These are phyloP conservation scores for Tinamus major DNA, from an alignment of 2,797 vertebrate genomes.

Conservation along the genomic window DNA sequence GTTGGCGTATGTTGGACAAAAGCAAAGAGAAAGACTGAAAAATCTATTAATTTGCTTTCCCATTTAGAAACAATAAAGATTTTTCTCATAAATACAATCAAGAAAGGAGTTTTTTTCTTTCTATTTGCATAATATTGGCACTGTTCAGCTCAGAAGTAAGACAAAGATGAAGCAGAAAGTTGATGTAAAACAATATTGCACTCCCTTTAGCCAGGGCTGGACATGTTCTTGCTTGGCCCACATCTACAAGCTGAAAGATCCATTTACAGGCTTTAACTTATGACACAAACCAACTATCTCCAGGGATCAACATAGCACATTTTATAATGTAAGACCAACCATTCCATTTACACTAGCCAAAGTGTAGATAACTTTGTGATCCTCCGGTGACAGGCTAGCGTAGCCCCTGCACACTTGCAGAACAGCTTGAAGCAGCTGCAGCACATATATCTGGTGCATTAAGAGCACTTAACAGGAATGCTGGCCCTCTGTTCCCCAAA, in stretches of 20 bases:
- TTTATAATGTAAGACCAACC: neutral
- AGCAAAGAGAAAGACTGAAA: neutral
- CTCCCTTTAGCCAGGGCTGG: neutral
- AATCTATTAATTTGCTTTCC: neutral
- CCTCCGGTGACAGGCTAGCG: neutral
- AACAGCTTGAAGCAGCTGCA: neutral
- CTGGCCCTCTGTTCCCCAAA: neutral
- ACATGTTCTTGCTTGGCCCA: neutral
- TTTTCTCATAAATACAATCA: neutral
- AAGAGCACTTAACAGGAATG: conserved; percentile 15
- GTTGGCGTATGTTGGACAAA: neutral
- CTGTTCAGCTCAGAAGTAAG: neutral
- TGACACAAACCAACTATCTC: neutral
- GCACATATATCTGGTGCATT: neutral
- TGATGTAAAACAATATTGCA: neutral
- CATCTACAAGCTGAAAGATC: neutral
- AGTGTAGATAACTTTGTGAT: neutral
- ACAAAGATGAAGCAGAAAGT: neutral
- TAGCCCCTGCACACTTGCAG: neutral
- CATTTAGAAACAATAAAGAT: neutral
- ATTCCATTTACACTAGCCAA: neutral
- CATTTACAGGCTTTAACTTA: neutral
- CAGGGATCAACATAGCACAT: neutral
- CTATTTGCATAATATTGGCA: neutral
- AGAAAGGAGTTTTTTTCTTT: neutral